Conservation (phyloP, 2,113 vertebrate species). For the Taxidea taxus region DNA sequence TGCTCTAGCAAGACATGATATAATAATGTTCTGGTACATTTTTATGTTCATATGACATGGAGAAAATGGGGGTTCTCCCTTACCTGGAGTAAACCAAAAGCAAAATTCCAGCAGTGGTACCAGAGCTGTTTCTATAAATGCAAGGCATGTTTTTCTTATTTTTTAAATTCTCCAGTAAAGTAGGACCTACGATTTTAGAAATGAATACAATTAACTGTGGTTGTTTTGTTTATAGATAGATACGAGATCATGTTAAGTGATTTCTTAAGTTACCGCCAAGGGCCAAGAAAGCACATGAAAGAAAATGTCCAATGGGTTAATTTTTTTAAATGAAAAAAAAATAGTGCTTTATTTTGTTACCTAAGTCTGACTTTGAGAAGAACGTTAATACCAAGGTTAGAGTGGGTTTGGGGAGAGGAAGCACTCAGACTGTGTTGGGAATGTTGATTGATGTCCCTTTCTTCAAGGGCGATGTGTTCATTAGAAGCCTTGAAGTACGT, state of each 20-base stretch:
- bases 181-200: background rate
- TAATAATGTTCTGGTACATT: background rate
- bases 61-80: background rate
- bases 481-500: background rate
- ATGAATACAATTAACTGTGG: background rate
- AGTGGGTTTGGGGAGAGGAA: background rate
- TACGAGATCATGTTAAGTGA: constrained; percentile 1
- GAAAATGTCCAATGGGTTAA: background rate
- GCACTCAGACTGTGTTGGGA: background rate
- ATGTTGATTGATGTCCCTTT: background rate
- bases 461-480: background rate
- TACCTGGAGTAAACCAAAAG: constrained; percentile 21
- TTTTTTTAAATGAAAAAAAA: background rate
- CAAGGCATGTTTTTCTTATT: background rate
- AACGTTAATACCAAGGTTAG: background rate
- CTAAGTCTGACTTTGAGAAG: background rate
- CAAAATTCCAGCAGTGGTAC: background rate
- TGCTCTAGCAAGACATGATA: background rate
- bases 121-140: constrained; percentile 25
- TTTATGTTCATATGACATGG: background rate
- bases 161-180: background rate
- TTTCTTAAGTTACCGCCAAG: background rate
- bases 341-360: background rate
- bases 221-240: background rate
- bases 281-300: background rate